Evolutionary conservation across 2,797 vertebrate species (phyloP).

Genomic region (Trachurus trachurus): DNA sequence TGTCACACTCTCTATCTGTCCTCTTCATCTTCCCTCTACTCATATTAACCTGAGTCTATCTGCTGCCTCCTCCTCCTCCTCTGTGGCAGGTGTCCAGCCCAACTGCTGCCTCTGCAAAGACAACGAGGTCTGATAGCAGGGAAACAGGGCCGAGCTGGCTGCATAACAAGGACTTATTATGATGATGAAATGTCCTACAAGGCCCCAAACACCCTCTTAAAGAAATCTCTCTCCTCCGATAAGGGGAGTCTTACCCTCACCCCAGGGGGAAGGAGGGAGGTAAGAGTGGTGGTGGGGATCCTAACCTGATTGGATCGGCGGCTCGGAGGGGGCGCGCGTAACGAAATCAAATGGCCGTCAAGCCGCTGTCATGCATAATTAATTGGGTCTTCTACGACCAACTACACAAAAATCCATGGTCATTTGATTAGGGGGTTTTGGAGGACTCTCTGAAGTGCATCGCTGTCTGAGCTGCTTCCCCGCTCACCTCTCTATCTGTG

Average conservation of each 20-base stretch:
- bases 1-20: slow-evolving; percentile 58
- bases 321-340: slow-evolving; percentile 88
- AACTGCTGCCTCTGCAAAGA: slow-evolving; percentile 64
- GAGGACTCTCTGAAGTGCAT: slow-evolving; percentile 90
- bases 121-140: slow-evolving; percentile 77
- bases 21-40: slow-evolving; percentile 31
- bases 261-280: slow-evolving; percentile 57
- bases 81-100: slow-evolving; percentile 77
- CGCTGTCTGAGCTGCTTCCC: slow-evolving; percentile 81
- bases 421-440: slow-evolving; percentile 95
- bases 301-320: slow-evolving; percentile 94
- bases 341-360: slow-evolving; percentile 95
- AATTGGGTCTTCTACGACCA: slow-evolving; percentile 91
- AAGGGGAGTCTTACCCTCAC: slow-evolving; percentile 88
- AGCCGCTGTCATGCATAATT: slow-evolving; percentile 98
- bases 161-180: slow-evolving; percentile 82
- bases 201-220: slow-evolving; percentile 81
- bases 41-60: slow-evolving; percentile 55
- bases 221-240: slow-evolving; percentile 81
- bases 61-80: slow-evolving; percentile 12
- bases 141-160: slow-evolving; percentile 61
- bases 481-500: slow-evolving; percentile 71
- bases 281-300: slow-evolving; percentile 41
- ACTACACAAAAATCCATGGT: slow-evolving; percentile 96
- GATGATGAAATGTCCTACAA: slow-evolving; percentile 85